Conservation (phyloP, 2,113 vertebrate genomes). For the Sitta europaea region DNA sequence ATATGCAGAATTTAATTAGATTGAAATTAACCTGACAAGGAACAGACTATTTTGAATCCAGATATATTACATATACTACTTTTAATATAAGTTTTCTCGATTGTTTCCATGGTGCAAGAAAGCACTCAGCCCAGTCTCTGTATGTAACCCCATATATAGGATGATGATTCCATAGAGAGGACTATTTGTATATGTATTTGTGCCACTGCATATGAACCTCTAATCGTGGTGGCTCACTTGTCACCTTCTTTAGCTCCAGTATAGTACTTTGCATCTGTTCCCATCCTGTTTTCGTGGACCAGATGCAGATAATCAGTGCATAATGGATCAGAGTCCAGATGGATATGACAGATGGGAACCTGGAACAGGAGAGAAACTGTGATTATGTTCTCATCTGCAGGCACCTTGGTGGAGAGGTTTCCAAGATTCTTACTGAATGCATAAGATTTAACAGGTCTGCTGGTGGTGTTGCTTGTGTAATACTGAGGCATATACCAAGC, state of each 20-base stretch:
- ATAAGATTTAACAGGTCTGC: background rate
- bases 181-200: background rate
- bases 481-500: background rate
- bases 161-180: background rate
- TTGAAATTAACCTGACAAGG: background rate
- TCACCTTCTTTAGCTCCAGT: background rate
- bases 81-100: background rate
- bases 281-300: background rate
- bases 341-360: slow-evolving; percentile 8
- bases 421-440: background rate
- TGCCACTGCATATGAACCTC: background rate
- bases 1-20: background rate
- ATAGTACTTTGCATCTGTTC: background rate
- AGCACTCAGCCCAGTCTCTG: background rate
- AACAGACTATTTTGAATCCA: background rate
- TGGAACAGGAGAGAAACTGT: background rate
- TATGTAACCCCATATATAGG: background rate
- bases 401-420: background rate
- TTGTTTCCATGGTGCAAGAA: background rate
- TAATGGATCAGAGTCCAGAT: slow-evolving; percentile 8
- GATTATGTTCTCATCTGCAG: background rate
- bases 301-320: background rate
- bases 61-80: background rate
- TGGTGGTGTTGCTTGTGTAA: background rate
- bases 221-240: background rate